phyloP scores from a whole-genome alignment of 2,888 invertebrate species.

The Oegoconia quadripuncta region DNA sequence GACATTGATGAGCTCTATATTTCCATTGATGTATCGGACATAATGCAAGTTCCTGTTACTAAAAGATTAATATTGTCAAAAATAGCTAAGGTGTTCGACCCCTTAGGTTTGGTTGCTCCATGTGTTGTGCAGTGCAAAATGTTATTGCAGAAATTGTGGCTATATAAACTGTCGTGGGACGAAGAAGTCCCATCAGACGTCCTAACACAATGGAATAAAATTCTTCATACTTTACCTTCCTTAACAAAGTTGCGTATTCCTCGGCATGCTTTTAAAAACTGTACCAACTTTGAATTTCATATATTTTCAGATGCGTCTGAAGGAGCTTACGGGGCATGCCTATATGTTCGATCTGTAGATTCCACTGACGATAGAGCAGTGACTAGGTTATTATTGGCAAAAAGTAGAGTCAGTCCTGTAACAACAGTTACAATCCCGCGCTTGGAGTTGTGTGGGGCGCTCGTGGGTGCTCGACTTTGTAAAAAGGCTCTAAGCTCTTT shows the following conservation, averaged over 20 bases:
- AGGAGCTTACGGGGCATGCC: constrained; percentile 28
- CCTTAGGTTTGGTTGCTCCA: constrained; percentile 24
- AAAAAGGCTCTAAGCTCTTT: constrained; percentile 22
- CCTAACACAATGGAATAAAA: not conserved
- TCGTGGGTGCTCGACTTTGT: constrained; percentile 24
- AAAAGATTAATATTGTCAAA: constrained; percentile 23
- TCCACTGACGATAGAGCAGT: constrained; percentile 6
- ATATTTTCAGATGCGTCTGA: constrained; percentile 30
- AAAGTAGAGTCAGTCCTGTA: constrained; percentile 26
- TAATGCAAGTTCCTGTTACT: too few species aligned
- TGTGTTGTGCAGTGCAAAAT: constrained; percentile 23
- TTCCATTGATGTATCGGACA: not conserved
- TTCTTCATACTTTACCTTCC: constrained; percentile 5
- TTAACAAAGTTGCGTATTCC: constrained; percentile 22
- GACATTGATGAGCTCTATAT: constrained; percentile 15
- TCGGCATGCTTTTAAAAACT: constrained; percentile 21
- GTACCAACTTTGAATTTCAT: constrained; percentile 22
- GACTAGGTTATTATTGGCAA: constrained; percentile 23
- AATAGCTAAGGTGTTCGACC: constrained; percentile 25
- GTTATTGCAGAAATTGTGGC: constrained; percentile 25
- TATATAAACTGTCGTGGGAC: constrained; percentile 26
- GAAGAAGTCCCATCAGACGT: constrained; percentile 12
- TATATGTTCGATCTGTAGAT: constrained; percentile 22
- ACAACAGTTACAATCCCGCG: constrained; percentile 29
- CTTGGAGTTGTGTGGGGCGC: constrained; percentile 32